These are phyloP conservation scores for Ginglymostoma cirratum DNA, from an alignment of 2,113 vertebrate species.

Conservation along the genomic window DNA sequence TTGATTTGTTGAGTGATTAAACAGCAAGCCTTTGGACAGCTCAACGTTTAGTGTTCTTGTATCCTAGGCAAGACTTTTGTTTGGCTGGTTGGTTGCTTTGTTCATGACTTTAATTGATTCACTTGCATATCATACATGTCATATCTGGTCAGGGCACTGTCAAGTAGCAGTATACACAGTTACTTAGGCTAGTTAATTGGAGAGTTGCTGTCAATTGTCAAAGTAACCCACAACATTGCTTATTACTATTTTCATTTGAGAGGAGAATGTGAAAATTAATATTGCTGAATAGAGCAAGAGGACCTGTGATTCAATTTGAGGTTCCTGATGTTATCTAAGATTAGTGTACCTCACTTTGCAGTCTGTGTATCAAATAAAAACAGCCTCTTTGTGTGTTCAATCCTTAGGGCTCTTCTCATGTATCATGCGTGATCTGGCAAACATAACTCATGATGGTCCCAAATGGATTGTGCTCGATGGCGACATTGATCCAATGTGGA, in stretches of 20 bases:
- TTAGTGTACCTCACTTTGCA: background rate
- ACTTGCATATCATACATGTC: background rate
- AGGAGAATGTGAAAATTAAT: background rate
- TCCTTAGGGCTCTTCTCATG: slow-evolving; percentile 80
- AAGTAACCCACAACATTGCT: background rate
- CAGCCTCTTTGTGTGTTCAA: slow-evolving; percentile 38
- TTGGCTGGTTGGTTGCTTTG: background rate
- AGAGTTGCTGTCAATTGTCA: background rate
- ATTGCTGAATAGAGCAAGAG: background rate
- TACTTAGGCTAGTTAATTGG: background rate
- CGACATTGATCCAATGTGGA: slow-evolving; percentile 98
- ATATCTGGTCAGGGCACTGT: background rate
- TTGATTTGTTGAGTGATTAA: background rate
- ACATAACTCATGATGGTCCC: slow-evolving; percentile 74
- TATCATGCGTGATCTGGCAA: slow-evolving; percentile 86
- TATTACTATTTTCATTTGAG: no score
- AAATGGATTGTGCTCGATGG: slow-evolving; percentile 97
- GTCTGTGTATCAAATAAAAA: no score
- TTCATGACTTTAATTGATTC: background rate
- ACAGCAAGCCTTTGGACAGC: background rate
- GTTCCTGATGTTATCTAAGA: background rate
- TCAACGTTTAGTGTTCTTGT: background rate
- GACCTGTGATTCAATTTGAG: background rate
- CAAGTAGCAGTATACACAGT: background rate
- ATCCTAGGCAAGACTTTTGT: background rate